These are phyloP conservation scores for Leptinotarsa rubiginosa DNA, from an alignment of 2,888 invertebrate species.

Conservation along the genomic window DNA sequence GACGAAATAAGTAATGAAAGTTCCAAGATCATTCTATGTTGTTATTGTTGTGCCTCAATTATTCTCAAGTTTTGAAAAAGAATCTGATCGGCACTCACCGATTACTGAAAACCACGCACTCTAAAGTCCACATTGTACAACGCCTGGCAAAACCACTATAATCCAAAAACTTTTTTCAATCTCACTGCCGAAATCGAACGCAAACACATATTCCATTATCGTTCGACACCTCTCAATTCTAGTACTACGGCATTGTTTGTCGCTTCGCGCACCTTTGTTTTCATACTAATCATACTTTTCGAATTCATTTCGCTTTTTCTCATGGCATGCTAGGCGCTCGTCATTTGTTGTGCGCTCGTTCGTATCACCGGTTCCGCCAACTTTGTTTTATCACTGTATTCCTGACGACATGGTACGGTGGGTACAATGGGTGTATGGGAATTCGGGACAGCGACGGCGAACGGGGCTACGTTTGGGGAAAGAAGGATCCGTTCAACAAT, in stretches of 20 bases:
- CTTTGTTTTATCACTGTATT: slow-evolving; percentile 37
- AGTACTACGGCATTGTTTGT: slow-evolving; percentile 18
- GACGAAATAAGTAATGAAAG: too few species aligned
- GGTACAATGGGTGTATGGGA: slow-evolving; percentile 19
- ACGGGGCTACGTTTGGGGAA: neutral
- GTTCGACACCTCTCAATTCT: neutral
- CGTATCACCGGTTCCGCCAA: slow-evolving; percentile 43
- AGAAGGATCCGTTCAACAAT: neutral
- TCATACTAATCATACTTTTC: slow-evolving; percentile 29
- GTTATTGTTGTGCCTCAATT: too few species aligned
- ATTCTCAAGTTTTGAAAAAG: too few species aligned
- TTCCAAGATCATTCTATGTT: too few species aligned
- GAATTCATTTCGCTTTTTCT: slow-evolving; percentile 32
- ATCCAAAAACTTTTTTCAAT: slow-evolving; percentile 1
- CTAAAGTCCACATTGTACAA: neutral
- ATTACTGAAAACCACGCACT: neutral
- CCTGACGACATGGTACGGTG: slow-evolving; percentile 26
- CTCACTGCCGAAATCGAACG: neutral
- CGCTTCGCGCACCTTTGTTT: slow-evolving; percentile 34
- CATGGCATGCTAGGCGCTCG: slow-evolving; percentile 24
- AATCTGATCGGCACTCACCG: neutral
- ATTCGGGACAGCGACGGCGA: slow-evolving; percentile 5
- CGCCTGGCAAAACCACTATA: neutral
- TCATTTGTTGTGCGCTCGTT: slow-evolving; percentile 38
- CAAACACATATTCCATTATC: slow-evolving; percentile 2